phyloP scores from a whole-genome alignment of 2,797 vertebrate species.

The Scarus forsteni region DNA sequence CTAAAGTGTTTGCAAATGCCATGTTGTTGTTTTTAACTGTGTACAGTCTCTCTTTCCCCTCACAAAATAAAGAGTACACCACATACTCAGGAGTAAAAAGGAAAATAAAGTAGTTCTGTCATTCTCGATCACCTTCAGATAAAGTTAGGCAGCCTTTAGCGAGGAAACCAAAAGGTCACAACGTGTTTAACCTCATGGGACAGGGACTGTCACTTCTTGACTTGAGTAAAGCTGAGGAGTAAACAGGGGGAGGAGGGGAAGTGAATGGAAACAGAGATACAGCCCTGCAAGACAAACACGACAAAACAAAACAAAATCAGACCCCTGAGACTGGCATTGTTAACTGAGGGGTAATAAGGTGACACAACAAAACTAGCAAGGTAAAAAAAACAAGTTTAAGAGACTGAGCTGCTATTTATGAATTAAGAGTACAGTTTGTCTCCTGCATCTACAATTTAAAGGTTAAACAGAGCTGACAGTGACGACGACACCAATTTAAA shows the following conservation, averaged over 20 bases:
- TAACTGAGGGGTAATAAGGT: conserved; percentile 14
- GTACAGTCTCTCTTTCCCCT: no score
- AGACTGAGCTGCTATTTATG: neutral
- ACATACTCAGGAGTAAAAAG: conserved; percentile 6
- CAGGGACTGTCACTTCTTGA: conserved; percentile 51
- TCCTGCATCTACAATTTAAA: neutral
- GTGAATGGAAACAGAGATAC: conserved; percentile 27
- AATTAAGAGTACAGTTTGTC: neutral
- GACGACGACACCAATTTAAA: no score
- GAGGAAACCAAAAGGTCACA: conserved; percentile 66
- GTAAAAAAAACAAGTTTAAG: neutral
- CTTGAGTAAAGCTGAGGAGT: conserved; percentile 20
- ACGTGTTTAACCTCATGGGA: conserved; percentile 65
- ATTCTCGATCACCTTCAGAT: conserved; percentile 36
- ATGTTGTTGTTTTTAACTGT: neutral
- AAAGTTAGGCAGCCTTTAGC: conserved; percentile 44
- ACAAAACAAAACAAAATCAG: conserved; percentile 5
- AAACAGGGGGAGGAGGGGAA: conserved; percentile 25
- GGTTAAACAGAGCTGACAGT: neutral
- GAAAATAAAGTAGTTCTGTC: conserved; percentile 31
- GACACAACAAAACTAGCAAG: neutral
- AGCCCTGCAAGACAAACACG: conserved; percentile 30
- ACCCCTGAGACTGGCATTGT: conserved; percentile 5
- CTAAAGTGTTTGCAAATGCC: neutral
- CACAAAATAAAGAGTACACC: no score